Conservation (phyloP, 1,140 invertebrate species). For the Pseudomyrmex cubaensis region DNA sequence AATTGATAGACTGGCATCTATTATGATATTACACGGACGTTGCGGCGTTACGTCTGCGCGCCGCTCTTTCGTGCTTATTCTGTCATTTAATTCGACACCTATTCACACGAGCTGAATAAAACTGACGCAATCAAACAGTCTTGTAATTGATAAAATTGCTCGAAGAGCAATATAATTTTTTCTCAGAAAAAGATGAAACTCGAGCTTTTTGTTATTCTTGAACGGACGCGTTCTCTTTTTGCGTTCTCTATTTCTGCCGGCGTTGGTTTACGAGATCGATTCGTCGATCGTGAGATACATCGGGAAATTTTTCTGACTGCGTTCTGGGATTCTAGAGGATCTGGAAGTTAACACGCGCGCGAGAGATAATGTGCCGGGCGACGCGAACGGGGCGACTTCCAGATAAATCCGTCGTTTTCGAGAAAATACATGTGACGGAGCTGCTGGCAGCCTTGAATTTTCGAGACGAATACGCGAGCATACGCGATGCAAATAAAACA, state of each 20-base stretch:
- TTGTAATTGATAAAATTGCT: not conserved
- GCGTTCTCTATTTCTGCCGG: not conserved
- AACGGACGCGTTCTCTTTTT: not conserved
- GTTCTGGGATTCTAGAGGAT: not conserved
- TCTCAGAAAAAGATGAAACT: not conserved
- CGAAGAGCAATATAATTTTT: not conserved
- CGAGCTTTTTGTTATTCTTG: not conserved
- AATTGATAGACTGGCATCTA: conserved; percentile 10
- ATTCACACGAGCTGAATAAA: not conserved
- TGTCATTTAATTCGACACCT: not conserved
- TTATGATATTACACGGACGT: not conserved
- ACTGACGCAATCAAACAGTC: not conserved
- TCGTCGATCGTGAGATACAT: conserved; percentile 22
- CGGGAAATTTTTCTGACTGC: conserved; percentile 19
- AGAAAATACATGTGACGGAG: conserved; percentile 41
- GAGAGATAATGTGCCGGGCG: not conserved
- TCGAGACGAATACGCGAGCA: conserved; percentile 32
- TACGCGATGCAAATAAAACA: conserved; percentile 62
- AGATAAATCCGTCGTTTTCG: conserved; percentile 58
- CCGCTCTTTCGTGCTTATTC: not conserved
- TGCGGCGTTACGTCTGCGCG: not conserved
- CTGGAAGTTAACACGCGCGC: not conserved
- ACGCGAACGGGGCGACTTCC: conserved; percentile 4
- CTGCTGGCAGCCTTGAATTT: conserved; percentile 50
- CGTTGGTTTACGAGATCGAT: not conserved